Evolutionary conservation across 2,113 vertebrate genomes (phyloP).

Genomic region (Heliornis fulica): DNA sequence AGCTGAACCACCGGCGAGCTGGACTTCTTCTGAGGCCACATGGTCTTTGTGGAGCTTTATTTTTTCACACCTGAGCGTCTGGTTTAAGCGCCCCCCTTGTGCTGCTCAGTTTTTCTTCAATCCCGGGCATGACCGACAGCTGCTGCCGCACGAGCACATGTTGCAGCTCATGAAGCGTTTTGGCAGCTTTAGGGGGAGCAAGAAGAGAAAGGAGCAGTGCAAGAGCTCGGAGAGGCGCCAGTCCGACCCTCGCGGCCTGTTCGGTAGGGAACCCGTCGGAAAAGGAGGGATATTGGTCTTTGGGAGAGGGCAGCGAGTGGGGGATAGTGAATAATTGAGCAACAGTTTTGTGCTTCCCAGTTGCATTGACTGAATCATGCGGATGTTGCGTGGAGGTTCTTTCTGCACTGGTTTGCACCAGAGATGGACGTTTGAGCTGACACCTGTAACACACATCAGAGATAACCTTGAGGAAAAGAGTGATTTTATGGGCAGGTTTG

Average conservation of each 20-base stretch:
- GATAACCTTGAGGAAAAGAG: background rate
- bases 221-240: conserved; percentile 76
- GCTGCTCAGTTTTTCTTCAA: background rate
- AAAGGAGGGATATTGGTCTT: background rate
- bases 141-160: background rate
- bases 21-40: background rate
- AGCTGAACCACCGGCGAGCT: background rate
- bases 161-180: conserved; percentile 91
- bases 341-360: fast-evolving
- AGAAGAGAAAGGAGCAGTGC: conserved; percentile 80
- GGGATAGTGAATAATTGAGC: background rate
- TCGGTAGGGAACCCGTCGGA: conserved; percentile 56
- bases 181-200: conserved; percentile 89
- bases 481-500: background rate
- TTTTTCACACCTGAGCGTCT: background rate
- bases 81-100: background rate
- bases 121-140: conserved; percentile 58
- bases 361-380: fast-evolving
- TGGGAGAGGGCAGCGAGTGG: background rate
- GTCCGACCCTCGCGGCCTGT: conserved; percentile 80
- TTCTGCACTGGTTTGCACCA: background rate
- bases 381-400: fast-evolving
- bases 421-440: background rate
- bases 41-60: background rate
- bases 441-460: background rate